Percentiles rank a stretch among this genome's conserved stretches.
Conservation (phyloP, 1,140 invertebrate species). For the Heliothis virescens region DNA sequence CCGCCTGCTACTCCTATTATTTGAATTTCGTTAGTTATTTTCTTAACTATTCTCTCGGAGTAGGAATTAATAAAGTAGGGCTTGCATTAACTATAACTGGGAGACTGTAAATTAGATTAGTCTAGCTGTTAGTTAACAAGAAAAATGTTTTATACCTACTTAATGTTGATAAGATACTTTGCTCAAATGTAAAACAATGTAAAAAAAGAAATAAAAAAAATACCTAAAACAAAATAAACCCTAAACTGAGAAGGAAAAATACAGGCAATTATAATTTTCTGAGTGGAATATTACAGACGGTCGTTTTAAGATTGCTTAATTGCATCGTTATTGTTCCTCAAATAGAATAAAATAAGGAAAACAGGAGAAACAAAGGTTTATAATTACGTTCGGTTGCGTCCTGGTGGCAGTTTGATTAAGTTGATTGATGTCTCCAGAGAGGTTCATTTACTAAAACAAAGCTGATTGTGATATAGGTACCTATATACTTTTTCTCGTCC, state of each 20-base stretch:
- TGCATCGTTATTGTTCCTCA: slow-evolving; percentile 25
- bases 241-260: not conserved
- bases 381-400: slow-evolving; percentile 50
- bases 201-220: not conserved
- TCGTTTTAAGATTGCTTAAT: not conserved
- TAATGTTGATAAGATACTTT: not conserved
- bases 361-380: slow-evolving; percentile 35
- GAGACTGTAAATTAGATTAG: slow-evolving; percentile 1
- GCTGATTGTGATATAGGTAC: slow-evolving; percentile 49
- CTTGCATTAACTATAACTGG: not conserved
- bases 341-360: slow-evolving; percentile 32
- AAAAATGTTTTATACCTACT: not conserved
- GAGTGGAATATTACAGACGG: not conserved
- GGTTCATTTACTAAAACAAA: slow-evolving; percentile 57
- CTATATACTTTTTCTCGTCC: slow-evolving; percentile 40
- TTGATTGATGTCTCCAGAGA: slow-evolving; percentile 51
- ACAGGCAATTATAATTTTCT: not conserved
- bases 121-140: not conserved
- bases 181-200: not conserved
- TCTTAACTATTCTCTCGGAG: slow-evolving; percentile 43
- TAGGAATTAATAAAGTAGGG: slow-evolving; percentile 20
- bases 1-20: slow-evolving; percentile 55
- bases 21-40: slow-evolving; percentile 56
- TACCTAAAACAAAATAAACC: not conserved
- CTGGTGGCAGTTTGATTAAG: slow-evolving; percentile 49